Evolutionary conservation across 2,888 invertebrate species (phyloP), one percentile per base, ranked within the genome.

Genomic region (Papilio gigon): DNA sequence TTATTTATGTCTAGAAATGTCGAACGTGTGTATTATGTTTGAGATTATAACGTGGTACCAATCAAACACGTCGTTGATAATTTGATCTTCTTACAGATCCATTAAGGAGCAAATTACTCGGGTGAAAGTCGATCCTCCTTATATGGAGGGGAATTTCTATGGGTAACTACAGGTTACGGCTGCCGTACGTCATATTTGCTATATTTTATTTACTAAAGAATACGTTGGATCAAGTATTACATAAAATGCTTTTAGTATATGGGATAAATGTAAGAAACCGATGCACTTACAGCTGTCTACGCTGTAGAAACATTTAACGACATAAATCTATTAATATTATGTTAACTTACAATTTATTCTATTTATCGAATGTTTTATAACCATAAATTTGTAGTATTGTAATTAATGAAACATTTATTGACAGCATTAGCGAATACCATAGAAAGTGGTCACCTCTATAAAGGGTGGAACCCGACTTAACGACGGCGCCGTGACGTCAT

Each of bases 81-180:
- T 83, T 81, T 80, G 78, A 81, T 83, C 82, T 81, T 82, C 83
- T 82, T 79, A 76, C 72, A 71, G 74, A 71, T 79, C 82, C 78
- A 82, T 86, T 86, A 87, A 77, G 82, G 83, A 70, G 74, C 80
- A 83, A 86, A 85, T 85, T 84, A 83, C 77, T 37, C 74, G 72
- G 72, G 79, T 76, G 86, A 86, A 85, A 85, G 85, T 78, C 77
- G 76, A 76, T 73, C 72, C 75, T 65, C 84, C 85, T 71, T 84
- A 84, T 75, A 84, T 77, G 84, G 86, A 80, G 71, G 73, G 76
- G 76, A 79, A 82, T 84, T 84, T 84, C 84, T 79, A 80, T 72
- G 70, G 67, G 73, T 72, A 56, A 65, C 22, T 61, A 61, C 12
- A 61, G 17, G 59, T 37, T 67, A 64, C 50, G 35, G 25, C 35